Conservation (phyloP, 23 tunicate species). For the Clavelina lepadiformis region DNA sequence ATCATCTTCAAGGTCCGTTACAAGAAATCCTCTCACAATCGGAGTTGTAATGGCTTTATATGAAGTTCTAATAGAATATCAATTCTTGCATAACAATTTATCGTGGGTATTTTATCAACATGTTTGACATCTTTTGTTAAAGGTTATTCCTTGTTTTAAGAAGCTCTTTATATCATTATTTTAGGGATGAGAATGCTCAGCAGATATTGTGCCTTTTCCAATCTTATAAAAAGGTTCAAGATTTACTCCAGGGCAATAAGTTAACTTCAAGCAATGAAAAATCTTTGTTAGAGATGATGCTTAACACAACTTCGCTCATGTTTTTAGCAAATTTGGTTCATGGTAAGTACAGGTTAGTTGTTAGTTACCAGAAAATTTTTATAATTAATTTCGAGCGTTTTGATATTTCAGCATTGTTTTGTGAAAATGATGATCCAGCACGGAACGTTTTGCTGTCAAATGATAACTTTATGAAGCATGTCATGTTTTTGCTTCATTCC, state of each 20-base stretch:
- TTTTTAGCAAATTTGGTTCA: slow-evolving; percentile 6
- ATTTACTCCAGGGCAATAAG: slow-evolving; percentile 3
- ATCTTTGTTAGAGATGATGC: neutral
- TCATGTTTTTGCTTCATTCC: slow-evolving; percentile 1
- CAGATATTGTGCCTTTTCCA: slow-evolving; percentile 11
- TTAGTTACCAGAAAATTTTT: slow-evolving; percentile 3
- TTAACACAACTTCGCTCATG: neutral
- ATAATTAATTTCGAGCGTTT: neutral
- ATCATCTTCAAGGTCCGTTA: too few relatives aligned
- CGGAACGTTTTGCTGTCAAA: slow-evolving; percentile 5
- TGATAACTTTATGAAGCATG: slow-evolving; percentile 58
- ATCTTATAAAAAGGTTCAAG: slow-evolving; percentile 20
- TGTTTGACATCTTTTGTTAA: too few relatives aligned
- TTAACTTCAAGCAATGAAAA: neutral
- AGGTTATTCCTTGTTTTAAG: too few relatives aligned
- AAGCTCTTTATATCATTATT: too few relatives aligned
- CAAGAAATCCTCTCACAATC: too few relatives aligned
- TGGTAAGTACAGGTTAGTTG: slow-evolving; percentile 1
- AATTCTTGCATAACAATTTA: slow-evolving; percentile 25
- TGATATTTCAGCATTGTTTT: slow-evolving; percentile 36
- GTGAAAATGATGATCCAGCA: slow-evolving; percentile 31
- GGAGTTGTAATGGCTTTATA: slow-evolving; percentile 2
- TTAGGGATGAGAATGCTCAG: slow-evolving; percentile 31
- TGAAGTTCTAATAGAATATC: neutral
- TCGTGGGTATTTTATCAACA: too few relatives aligned